A percentile compares a stretch with the other conserved stretches of the same genome.
phyloP scores from a whole-genome alignment of 2,113 vertebrate genomes.

The Fregetta grallaria region DNA sequence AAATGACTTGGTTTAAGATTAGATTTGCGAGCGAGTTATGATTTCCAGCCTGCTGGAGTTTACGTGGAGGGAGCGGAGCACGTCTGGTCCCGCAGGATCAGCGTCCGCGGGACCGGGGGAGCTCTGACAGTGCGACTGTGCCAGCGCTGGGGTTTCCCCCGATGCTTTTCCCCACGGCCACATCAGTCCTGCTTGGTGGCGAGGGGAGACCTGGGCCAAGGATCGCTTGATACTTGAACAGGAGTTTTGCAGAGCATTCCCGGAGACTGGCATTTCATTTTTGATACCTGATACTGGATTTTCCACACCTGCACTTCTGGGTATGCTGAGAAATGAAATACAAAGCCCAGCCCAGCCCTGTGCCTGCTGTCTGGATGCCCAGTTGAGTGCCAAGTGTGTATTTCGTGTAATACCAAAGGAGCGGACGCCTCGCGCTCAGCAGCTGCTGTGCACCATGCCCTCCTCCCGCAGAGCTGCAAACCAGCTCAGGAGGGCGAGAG shows the following conservation, averaged over 20 bases:
- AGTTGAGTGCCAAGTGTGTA: not conserved
- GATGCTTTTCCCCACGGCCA: not conserved
- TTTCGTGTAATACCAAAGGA: rapidly evolving
- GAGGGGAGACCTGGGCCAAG: not conserved
- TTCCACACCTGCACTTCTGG: not conserved
- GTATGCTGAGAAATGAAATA: not conserved
- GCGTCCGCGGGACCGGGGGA: not conserved
- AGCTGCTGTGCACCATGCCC: not conserved
- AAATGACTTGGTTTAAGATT: not conserved
- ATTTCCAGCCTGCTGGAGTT: not conserved
- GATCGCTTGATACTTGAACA: rapidly evolving
- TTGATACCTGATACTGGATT: not conserved
- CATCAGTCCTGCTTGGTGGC: rapidly evolving
- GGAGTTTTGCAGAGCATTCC: not conserved
- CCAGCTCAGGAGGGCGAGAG: not conserved
- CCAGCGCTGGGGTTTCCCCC: not conserved
- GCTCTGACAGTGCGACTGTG: not conserved
- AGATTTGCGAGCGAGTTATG: not conserved
- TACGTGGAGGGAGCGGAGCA: not conserved
- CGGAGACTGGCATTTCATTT: not conserved
- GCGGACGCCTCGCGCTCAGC: not conserved
- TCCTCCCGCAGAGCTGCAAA: not conserved
- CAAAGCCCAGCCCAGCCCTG: not conserved
- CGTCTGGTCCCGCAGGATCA: rapidly evolving
- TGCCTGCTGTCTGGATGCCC: not conserved